Evolutionary conservation across 2,888 invertebrate species (phyloP).

Genomic region (Kryphioiulus occultus): DNA sequence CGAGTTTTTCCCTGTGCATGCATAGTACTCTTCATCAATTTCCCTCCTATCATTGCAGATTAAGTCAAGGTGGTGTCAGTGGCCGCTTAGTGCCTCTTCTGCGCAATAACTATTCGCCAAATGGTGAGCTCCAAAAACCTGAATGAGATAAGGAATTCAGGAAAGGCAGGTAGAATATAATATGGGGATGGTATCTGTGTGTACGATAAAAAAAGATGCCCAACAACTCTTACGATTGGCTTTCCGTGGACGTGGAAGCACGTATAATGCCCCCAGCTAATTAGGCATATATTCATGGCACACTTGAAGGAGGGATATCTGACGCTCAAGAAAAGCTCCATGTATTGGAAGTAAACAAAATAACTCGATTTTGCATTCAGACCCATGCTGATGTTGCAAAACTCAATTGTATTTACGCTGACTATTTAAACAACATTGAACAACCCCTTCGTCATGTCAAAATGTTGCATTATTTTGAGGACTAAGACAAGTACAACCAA

Average conservation of each 20-base stretch:
- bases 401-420: not conserved
- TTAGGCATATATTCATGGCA: constrained; percentile 32
- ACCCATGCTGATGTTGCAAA: not conserved
- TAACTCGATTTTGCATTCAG: not conserved
- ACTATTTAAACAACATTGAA: not conserved
- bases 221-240: not conserved
- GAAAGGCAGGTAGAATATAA: constrained; percentile 33
- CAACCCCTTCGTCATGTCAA: not conserved
- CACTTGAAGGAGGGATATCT: not conserved
- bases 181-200: constrained; percentile 20
- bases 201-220: constrained; percentile 8
- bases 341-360: not conserved
- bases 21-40: constrained; percentile 32
- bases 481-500: not conserved
- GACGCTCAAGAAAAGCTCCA: not conserved
- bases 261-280: constrained; percentile 16
- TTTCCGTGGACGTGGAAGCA: constrained; percentile 33
- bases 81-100: constrained; percentile 43
- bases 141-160: constrained; percentile 40
- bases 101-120: constrained; percentile 5
- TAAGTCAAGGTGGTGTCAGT: constrained; percentile 47
- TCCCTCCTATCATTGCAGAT: constrained; percentile 39
- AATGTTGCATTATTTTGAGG: not conserved
- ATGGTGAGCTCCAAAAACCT: constrained; percentile 27
- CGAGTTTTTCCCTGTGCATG: constrained; percentile 15